These are phyloP conservation scores for Apteryx mantelli DNA, from an alignment of 2,113 vertebrate genomes.

Conservation along the genomic window DNA sequence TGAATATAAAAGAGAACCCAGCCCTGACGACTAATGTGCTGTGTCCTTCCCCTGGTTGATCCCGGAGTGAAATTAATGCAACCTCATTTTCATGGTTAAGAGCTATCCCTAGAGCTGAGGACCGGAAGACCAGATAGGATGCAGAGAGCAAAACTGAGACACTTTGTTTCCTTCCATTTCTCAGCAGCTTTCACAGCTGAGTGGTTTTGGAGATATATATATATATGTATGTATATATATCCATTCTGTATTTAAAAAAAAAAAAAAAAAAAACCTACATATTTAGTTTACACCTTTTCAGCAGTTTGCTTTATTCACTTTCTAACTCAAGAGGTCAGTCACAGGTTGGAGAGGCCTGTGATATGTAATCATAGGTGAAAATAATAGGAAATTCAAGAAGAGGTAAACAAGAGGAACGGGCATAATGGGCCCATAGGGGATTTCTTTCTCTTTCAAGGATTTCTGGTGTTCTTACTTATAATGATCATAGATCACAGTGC, in stretches of 20 bases:
- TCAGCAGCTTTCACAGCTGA: background rate
- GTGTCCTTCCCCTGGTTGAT: slow-evolving; percentile 68
- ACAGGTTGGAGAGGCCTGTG: background rate
- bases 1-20: slow-evolving; percentile 69
- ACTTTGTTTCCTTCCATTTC: background rate
- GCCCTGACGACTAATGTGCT: slow-evolving; percentile 46
- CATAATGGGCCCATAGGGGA: background rate
- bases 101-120: slow-evolving; percentile 36
- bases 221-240: background rate
- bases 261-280: background rate
- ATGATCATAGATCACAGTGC: slow-evolving; percentile 31
- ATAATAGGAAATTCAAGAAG: slow-evolving; percentile 29
- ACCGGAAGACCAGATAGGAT: background rate
- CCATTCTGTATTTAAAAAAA: background rate
- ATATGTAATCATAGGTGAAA: slow-evolving; percentile 8
- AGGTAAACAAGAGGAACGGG: slow-evolving; percentile 3
- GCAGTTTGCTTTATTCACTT: background rate
- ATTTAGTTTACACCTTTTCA: background rate
- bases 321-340: background rate
- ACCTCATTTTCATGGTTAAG: slow-evolving; percentile 66
- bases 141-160: background rate
- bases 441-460: slow-evolving; percentile 31
- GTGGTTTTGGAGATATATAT: background rate
- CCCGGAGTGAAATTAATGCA: slow-evolving; percentile 69
- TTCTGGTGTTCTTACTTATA: slow-evolving; percentile 36